Evolutionary conservation across 2,888 invertebrate species (phyloP).

Genomic region (Odiellus spinosus): DNA sequence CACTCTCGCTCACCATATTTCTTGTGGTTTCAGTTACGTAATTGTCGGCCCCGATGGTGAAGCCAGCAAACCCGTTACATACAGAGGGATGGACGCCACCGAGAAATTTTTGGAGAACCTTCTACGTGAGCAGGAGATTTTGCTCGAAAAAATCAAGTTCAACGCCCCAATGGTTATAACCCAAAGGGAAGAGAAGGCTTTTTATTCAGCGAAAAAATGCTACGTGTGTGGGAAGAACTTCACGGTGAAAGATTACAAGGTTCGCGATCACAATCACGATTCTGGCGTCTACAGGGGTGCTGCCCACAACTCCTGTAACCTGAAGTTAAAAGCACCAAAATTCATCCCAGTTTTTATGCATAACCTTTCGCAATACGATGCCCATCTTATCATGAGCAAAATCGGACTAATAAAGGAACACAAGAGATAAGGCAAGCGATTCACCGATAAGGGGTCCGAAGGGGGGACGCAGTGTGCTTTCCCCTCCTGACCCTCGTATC

Average conservation of each 20-base stretch:
- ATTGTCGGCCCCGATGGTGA: neutral
- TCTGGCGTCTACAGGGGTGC: conserved; percentile 2
- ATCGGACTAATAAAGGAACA: neutral
- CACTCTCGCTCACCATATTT: too few species aligned
- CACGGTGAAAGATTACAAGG: neutral
- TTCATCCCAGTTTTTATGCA: conserved; percentile 8
- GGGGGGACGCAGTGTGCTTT: too few species aligned
- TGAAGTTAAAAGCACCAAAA: conserved; percentile 1
- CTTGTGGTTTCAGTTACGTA: too few species aligned
- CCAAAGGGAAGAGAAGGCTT: neutral
- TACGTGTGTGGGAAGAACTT: neutral
- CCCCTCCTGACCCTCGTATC: too few species aligned
- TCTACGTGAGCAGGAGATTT: neutral
- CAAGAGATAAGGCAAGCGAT: too few species aligned
- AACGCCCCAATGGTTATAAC: neutral
- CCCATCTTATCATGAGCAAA: conserved; percentile 5
- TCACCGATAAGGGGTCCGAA: too few species aligned
- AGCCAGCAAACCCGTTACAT: conserved; percentile 1
- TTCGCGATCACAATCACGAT: neutral
- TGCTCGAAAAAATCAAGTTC: neutral
- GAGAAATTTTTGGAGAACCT: neutral
- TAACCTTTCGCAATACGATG: conserved; percentile 9
- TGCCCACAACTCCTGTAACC: conserved; percentile 4
- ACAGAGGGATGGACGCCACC: neutral
- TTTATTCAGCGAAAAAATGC: neutral